Evolutionary conservation across 2,797 vertebrate genomes (phyloP), one percentile per base, ranked within the genome.

Genomic region (Varecia variegata): DNA sequence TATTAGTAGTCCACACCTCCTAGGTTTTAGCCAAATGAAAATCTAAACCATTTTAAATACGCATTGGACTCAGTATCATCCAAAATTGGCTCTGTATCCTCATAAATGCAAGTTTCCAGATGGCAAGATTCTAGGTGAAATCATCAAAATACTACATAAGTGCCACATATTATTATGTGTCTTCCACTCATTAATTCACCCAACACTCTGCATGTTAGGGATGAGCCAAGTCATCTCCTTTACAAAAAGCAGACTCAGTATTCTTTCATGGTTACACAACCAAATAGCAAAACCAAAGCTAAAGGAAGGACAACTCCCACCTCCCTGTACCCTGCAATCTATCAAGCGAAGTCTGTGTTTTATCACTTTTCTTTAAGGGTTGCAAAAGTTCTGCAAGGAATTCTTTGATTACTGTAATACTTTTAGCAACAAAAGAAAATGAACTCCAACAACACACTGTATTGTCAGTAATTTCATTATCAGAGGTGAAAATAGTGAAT

Each of bases 81-180:
- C 23, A 65, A 92, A 95, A 95, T 18, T 90, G 94, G 86, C 95
- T 94, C 74, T 52, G 56, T 5, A 45, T 93, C 87, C 91, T 84
- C 56, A 80, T 90, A 94, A 92, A 95, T 71, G 11, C 54, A 74
- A 88, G 90, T 96, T 97, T 97, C 90, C 97, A 97, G 96, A 96
- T 84, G 91, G 92, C 88, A 93, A n/a, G 88, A 95, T 83, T 96
- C 73, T 92, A 91, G 90, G 93, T 89, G 74, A 97, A 96, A 94
- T 91, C 89, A 95, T 89, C 93, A 95, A 89, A 96, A 84, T 50
- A 87, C 93, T 47, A 91, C 76, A 43, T 27, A 93, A 95, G 58
- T 67, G 80, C 70, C 85, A 90, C 65, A 35, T 62, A 88, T 74
- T 77, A 91, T 74, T 40, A 40, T 3, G 32, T 79, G 80, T 71